Evolutionary conservation across 1,140 invertebrate genomes (phyloP).

Genomic region (Samia ricini): DNA sequence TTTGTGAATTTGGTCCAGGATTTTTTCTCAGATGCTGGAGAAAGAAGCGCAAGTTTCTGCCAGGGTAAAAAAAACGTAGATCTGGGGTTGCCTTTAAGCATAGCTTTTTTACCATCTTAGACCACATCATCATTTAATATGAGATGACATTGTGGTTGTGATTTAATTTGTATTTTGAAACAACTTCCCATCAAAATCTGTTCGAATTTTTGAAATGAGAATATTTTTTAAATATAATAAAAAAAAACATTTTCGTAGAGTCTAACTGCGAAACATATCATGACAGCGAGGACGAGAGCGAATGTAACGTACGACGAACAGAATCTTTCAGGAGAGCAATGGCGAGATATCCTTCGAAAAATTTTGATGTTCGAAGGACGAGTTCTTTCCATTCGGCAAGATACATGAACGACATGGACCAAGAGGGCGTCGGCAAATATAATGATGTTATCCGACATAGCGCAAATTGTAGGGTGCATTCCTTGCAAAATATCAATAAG

Average conservation of each 20-base stretch:
- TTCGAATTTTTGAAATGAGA: too few relatives aligned
- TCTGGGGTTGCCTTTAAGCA: too few relatives aligned
- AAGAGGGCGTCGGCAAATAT: slow-evolving; percentile 33
- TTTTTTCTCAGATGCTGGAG: too few relatives aligned
- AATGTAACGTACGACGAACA: slow-evolving; percentile 61
- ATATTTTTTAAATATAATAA: background rate
- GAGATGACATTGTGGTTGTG: too few relatives aligned
- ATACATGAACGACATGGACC: slow-evolving; percentile 48
- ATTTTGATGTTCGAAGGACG: slow-evolving; percentile 58
- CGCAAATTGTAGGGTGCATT: slow-evolving; percentile 55
- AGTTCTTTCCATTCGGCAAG: slow-evolving; percentile 65
- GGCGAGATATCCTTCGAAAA: slow-evolving; percentile 48
- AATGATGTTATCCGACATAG: slow-evolving; percentile 37
- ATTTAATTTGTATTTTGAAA: too few relatives aligned
- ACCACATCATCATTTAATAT: too few relatives aligned
- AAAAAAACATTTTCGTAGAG: slow-evolving; percentile 34
- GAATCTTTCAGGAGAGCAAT: slow-evolving; percentile 64
- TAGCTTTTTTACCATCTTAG: too few relatives aligned
- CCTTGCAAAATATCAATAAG: slow-evolving; percentile 60
- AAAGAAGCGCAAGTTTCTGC: too few relatives aligned
- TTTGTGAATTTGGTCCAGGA: too few relatives aligned
- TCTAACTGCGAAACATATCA: slow-evolving; percentile 65
- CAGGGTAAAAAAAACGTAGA: too few relatives aligned
- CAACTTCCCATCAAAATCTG: too few relatives aligned
- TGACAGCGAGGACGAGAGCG: slow-evolving; percentile 67